Percentiles rank a stretch among this genome's conserved stretches.
These are phyloP conservation scores for Gopherus evgoodei DNA, from an alignment of 2,113 vertebrate species.

Conservation along the genomic window DNA sequence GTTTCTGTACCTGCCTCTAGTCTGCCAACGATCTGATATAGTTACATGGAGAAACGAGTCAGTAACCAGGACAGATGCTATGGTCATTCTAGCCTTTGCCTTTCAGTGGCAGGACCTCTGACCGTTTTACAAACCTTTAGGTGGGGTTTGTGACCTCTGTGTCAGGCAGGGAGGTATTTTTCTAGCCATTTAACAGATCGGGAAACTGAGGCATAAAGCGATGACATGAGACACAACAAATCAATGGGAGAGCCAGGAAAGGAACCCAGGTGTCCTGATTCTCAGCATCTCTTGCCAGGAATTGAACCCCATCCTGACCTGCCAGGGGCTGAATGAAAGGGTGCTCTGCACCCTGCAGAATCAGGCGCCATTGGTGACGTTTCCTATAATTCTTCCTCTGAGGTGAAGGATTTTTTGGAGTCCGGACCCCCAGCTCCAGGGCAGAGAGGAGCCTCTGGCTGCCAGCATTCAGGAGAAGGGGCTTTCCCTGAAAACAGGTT, in stretches of 20 bases:
- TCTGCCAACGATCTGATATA: background rate
- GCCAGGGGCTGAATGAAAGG: too few relatives aligned
- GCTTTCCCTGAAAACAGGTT: too few relatives aligned
- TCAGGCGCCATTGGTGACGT: rapidly evolving
- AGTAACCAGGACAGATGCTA: too few relatives aligned
- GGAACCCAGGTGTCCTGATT: background rate
- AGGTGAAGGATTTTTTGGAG: background rate
- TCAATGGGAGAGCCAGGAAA: background rate
- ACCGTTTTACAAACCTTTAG: background rate
- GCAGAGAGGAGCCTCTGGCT: too few relatives aligned
- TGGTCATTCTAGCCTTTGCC: too few relatives aligned
- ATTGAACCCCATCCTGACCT: too few relatives aligned
- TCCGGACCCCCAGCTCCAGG: background rate
- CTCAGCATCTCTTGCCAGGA: background rate
- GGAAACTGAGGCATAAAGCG: background rate
- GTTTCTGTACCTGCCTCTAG: background rate
- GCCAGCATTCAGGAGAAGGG: too few relatives aligned
- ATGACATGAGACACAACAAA: background rate
- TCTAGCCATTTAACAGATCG: rapidly evolving
- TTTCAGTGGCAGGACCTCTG: background rate
- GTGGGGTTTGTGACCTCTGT: rapidly evolving
- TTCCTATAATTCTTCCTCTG: background rate
- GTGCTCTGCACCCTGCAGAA: background rate
- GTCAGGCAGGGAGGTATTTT: rapidly evolving
- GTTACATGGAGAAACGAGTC: too few relatives aligned